Evolutionary conservation across 2,888 invertebrate species (phyloP), one percentile per base, ranked within the genome.

Genomic region (Platerodrilus igneus): DNA sequence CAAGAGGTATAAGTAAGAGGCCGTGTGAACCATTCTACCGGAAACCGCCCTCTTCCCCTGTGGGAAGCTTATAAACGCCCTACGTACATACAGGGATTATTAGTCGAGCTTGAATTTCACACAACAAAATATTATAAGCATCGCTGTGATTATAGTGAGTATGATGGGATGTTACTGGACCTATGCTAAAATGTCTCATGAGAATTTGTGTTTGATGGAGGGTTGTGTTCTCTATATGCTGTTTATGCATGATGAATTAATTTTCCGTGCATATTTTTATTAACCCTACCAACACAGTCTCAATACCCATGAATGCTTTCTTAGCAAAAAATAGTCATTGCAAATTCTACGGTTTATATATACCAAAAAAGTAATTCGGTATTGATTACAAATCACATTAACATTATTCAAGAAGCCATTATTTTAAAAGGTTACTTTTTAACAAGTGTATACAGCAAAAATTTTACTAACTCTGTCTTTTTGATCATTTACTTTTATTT

Each of bases 1-100:
- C 15, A 37, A 21, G 37, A 21, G 19, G 22, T 17, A 25, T 20
- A 15, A 15, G 23, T 30, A 41, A 37, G 39, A 38, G 41, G 44
- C 51, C 52, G 65, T 65, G 65, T 64, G 65, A 64, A 66, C 62
- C 54, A 55, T 57, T 58, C 59, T 62, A 64, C 64, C 65, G 65
- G 65, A 65, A 65, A 56, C 62, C 63, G 57, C 62, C 60, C 53
- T 48, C 55, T 56, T 46, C 57, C 59, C 60, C 60, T 60, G 59
- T 62, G 62, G 62, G 63, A 62, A 64, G 62, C 54, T 53, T 50
- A 54, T 45, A 56, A 59, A 62, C 53, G 53, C 60, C 59, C 62
- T 59, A 57, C 59, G 37, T 37, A 14, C 13, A 60, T 61, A 60
- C 62, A 62, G 61, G 63, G 61, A 61, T 63, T 63, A 64, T 63